These are phyloP conservation scores for Coendou prehensilis DNA, from an alignment of 2,797 vertebrate genomes.

Conservation along the genomic window DNA sequence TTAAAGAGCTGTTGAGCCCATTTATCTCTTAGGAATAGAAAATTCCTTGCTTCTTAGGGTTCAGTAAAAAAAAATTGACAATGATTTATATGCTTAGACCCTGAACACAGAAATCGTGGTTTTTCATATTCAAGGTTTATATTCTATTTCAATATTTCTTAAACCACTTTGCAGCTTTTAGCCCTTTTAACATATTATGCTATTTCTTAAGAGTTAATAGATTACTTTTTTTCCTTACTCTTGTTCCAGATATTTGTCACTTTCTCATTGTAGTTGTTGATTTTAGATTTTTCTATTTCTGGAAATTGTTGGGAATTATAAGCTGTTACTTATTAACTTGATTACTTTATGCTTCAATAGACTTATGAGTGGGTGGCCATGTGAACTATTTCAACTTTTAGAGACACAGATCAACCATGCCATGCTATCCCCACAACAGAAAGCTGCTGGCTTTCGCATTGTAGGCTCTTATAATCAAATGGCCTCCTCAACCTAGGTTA, in stretches of 20 bases:
- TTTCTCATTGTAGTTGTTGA: slow-evolving; percentile 58
- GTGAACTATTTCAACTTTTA: slow-evolving; percentile 75
- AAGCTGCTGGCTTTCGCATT: slow-evolving; percentile 34
- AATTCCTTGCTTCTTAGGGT: slow-evolving; percentile 61
- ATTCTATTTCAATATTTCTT: slow-evolving; percentile 48
- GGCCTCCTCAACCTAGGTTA: slow-evolving; percentile 55
- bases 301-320: slow-evolving; percentile 72
- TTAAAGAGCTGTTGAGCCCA: background rate
- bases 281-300: slow-evolving; percentile 76
- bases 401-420: slow-evolving; percentile 64
- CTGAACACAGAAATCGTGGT: background rate
- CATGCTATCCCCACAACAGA: slow-evolving; percentile 47
- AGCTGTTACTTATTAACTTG: slow-evolving; percentile 74
- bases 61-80: background rate
- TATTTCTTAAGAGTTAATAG: slow-evolving; percentile 30
- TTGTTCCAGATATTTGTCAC: slow-evolving; percentile 40
- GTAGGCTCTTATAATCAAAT: slow-evolving; percentile 52
- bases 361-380: slow-evolving; percentile 75
- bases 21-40: background rate
- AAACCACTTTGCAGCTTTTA: background rate
- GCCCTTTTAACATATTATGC: slow-evolving; percentile 48
- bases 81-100: background rate
- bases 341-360: slow-evolving; percentile 66
- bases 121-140: slow-evolving; percentile 45
- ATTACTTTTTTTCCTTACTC: background rate